Base-by-base conservation (phyloP, 1,140 invertebrate genomes). In the Matsumurasca onukii region DNA sequence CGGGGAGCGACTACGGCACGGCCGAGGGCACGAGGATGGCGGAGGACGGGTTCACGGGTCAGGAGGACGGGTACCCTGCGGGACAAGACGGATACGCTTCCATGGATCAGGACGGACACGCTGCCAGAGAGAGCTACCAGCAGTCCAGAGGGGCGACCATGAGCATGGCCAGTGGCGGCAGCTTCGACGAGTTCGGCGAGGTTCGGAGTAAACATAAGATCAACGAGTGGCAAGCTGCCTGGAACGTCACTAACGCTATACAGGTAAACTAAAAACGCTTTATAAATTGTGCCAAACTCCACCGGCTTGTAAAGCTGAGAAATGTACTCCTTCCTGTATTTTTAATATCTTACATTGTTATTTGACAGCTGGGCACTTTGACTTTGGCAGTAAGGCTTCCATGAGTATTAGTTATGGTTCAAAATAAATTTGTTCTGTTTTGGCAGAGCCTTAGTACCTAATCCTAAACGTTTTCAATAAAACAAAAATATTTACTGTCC, bases 201-300 rank as follows among this genome's bases (percentile, higher is more conserved):
- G 86, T 85, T 69, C 85, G 88, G 30, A 86, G 87, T 55, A 85
- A 86, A 15, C 77, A 80, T 34, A 94, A 94, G 80, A 99, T 99
- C 76, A 93, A 97, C 72, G 97, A 98, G 79, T 98, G 95, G 87
- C 97, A 99, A 82, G 98, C 98, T 0, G 98, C 94, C 2, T 99
- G 97, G 97, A 99, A 99, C 77, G 97, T 99, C 20, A 99, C 98
- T 51, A 99, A 99, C 79, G 98, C 98, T 68, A 99, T 99, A 76
- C 97, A 98, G 88, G 94, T 97, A 82, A 73, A 49, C n/a, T n/a
- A n/a, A 55, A 52, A 62, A 20, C 17, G 24, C n/a, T n/a, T n/a
- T n/a, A n/a, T n/a, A n/a, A n/a, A n/a, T n/a, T n/a, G n/a, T n/a
- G n/a, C n/a, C n/a, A n/a, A n/a, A n/a, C n/a, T n/a, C n/a, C n/a